A percentile compares a stretch with the other conserved stretches of the same genome.
Conservation (phyloP, 2,797 vertebrate species). For the Schizothorax lantsangensis region DNA sequence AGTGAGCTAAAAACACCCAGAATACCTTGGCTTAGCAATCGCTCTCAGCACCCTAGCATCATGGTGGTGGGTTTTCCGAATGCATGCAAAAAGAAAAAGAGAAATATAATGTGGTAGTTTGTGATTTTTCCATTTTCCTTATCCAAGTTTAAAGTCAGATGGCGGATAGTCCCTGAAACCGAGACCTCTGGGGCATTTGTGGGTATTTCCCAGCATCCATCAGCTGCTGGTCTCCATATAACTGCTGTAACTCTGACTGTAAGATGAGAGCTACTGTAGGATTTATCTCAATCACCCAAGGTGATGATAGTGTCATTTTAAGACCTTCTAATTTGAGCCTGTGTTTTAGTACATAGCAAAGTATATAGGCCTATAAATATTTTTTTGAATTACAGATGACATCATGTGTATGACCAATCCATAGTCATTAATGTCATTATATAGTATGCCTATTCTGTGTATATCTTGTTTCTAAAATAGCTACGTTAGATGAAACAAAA, state of each 20-base stretch:
- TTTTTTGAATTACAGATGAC: background rate
- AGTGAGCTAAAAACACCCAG: background rate
- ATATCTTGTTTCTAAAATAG: background rate
- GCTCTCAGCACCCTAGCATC: background rate
- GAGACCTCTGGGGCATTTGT: conserved; percentile 5
- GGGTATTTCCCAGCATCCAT: conserved; percentile 54
- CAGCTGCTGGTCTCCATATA: conserved; percentile 60
- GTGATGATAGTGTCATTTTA: conserved; percentile 68
- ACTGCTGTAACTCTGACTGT: conserved; percentile 65
- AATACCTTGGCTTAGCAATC: background rate
- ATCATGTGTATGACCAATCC: background rate
- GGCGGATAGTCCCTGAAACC: conserved; percentile 34
- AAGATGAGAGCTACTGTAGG: conserved; percentile 62
- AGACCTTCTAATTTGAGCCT: conserved; percentile 70
- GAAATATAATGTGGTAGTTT: background rate
- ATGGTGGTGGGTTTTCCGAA: background rate
- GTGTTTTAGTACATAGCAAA: conserved; percentile 56
- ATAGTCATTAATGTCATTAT: background rate
- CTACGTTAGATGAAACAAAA: background rate
- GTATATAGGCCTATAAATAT: background rate
- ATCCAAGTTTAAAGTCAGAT: conserved; percentile 10
- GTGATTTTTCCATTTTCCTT: background rate
- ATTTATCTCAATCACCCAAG: conserved; percentile 67
- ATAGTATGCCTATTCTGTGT: background rate
- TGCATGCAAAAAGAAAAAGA: background rate